Evolutionary conservation across 2,888 invertebrate species (phyloP).

Genomic region (Temnothorax unifasciatus): DNA sequence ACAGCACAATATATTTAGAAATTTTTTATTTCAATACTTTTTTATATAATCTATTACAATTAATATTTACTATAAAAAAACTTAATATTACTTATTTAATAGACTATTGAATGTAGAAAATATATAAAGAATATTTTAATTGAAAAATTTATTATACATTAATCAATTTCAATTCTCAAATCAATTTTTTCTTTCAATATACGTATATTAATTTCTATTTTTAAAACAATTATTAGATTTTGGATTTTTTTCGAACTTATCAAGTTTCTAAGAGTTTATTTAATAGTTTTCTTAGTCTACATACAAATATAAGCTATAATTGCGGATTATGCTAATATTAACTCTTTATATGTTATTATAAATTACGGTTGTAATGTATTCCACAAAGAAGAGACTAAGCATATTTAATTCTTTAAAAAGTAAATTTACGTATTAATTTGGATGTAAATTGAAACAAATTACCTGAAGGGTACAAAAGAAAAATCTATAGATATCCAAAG

Average conservation of each 20-base stretch:
- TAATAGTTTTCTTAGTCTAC: neutral
- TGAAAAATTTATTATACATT: neutral
- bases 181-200: neutral
- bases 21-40: constrained; percentile 9
- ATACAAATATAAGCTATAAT: neutral
- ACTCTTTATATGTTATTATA: constrained; percentile 9
- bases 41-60: neutral
- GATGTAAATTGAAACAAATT: neutral
- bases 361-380: constrained; percentile 1
- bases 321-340: neutral
- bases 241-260: neutral
- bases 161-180: neutral
- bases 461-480: too few species aligned
- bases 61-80: neutral
- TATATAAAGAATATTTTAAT: neutral
- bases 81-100: neutral
- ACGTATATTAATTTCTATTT: too few species aligned
- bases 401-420: neutral
- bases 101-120: neutral
- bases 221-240: too few species aligned
- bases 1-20: neutral
- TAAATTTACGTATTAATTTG: neutral
- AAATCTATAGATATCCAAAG: too few species aligned
- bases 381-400: neutral
- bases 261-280: neutral